Evolutionary conservation across 2,113 vertebrate species (phyloP), one percentile per base, ranked within the genome.

Genomic region (Hystrix brachyura): DNA sequence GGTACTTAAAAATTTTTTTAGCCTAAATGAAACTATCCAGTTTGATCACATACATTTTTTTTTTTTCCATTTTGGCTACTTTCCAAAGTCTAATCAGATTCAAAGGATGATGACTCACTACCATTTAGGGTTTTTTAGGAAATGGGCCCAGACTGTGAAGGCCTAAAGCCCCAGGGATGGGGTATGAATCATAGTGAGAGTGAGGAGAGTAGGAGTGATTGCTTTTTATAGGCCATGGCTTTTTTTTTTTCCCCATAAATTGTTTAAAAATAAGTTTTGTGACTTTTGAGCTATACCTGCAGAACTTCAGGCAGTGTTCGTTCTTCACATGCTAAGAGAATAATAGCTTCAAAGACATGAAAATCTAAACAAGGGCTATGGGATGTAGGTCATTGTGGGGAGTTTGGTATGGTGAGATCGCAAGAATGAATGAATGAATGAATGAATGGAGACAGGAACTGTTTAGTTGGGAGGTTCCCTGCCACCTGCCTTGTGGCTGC

Each of bases 41-140:
- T 86, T 93, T 17, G 38, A 71, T 90, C 55, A 83, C 59, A 80
- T 51, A 76, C 23, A 71, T 60, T 87, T 96, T 92, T 95, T 55
- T 48, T 87, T 13, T 94, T 64, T 90, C 19, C 48, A 92, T 89
- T 89, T 87, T 95, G 88, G 48, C 60, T 83, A 1, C 67, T 94
- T 96, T 82, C 91, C 80, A 90, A 78, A 85, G 59, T 85, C 83
- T 94, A 64, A 67, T 51, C 55, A 74, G 3, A 57, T 76, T 89
- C 72, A 53, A 19, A 94, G 55, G 34, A 57, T 17, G 74, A 65
- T 79, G 72, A 96, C 8, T 95, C 71, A 89, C 34, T 23, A 4
- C 17, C 27, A 1, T 34, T 78, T 21, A 19, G 25, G 11, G 59
- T 11, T 71, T 91, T 90, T 46, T 29, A 91, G 79, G 71, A 82